A percentile compares a stretch with the other conserved stretches of the same genome.
phyloP scores from a whole-genome alignment of 2,888 invertebrate genomes.

The Philonicus albiceps region DNA sequence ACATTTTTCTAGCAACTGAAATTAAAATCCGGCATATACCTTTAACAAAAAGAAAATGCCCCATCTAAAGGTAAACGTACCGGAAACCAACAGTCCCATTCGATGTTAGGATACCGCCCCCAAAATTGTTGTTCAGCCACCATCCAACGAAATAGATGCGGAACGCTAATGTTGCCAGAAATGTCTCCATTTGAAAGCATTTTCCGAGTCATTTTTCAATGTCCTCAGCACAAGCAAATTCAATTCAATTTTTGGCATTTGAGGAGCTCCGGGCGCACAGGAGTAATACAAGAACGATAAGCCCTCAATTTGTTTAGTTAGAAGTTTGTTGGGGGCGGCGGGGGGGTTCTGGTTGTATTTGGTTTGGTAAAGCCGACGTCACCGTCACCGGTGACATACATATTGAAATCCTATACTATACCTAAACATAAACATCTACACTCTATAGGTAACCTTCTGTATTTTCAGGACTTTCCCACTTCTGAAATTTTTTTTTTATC shows the following conservation, averaged over 20 bases:
- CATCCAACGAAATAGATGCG: neutral
- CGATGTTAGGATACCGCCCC: neutral
- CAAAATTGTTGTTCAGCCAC: neutral
- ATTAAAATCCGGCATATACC: neutral
- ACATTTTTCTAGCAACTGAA: neutral
- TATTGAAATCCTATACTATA: neutral
- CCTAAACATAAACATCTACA: too few relatives aligned
- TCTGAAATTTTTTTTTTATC: neutral
- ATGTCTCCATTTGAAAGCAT: slow-evolving; percentile 14
- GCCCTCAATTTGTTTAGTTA: slow-evolving; percentile 19
- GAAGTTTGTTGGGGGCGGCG: too few relatives aligned
- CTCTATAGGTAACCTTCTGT: neutral
- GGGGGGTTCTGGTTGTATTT: neutral
- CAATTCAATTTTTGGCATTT: slow-evolving; percentile 14
- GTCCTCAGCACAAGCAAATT: neutral
- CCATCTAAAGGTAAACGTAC: neutral
- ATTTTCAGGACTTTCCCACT: neutral
- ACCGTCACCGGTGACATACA: neutral
- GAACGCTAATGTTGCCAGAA: slow-evolving; percentile 12
- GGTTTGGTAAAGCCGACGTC: neutral
- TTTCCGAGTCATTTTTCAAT: slow-evolving; percentile 29
- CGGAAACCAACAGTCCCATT: neutral
- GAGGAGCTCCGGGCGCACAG: neutral
- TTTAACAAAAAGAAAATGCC: neutral
- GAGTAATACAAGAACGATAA: slow-evolving; percentile 6